Evolutionary conservation across 2,113 vertebrate genomes (phyloP).

Genomic region (Actenoides lindsayi): DNA sequence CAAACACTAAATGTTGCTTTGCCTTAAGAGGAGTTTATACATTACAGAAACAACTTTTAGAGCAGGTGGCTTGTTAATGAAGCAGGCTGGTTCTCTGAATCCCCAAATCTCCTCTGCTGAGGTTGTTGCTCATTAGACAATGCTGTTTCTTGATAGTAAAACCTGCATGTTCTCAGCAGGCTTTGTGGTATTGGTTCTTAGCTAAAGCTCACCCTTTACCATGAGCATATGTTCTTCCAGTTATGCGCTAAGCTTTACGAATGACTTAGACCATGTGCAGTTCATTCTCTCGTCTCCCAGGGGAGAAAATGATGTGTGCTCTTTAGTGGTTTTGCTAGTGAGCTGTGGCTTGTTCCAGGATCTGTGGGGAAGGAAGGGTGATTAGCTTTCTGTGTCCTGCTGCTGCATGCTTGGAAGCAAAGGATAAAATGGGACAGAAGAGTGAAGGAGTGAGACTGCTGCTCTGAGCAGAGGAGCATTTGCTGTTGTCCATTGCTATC

Average conservation of each 20-base stretch:
- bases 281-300: conserved; percentile 33
- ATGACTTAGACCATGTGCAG: conserved; percentile 1
- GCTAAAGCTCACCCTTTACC: neutral
- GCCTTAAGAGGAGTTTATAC: neutral
- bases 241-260: neutral
- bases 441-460: neutral
- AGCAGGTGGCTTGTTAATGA: conserved; percentile 1
- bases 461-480: neutral
- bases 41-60: neutral
- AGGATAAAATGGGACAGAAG: neutral
- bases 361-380: conserved; percentile 16
- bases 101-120: neutral
- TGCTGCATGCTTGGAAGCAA: neutral
- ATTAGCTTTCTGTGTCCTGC: neutral
- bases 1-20: neutral
- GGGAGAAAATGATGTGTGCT: conserved; percentile 33
- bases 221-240: neutral
- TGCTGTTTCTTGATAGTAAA: neutral
- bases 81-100: neutral
- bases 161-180: neutral
- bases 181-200: neutral
- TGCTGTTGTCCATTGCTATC: neutral
- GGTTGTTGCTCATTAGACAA: neutral
- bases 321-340: conserved; percentile 48
- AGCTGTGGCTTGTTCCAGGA: conserved; percentile 44